phyloP scores from a whole-genome alignment of 2,113 vertebrate species.

The Tupaia tana region DNA sequence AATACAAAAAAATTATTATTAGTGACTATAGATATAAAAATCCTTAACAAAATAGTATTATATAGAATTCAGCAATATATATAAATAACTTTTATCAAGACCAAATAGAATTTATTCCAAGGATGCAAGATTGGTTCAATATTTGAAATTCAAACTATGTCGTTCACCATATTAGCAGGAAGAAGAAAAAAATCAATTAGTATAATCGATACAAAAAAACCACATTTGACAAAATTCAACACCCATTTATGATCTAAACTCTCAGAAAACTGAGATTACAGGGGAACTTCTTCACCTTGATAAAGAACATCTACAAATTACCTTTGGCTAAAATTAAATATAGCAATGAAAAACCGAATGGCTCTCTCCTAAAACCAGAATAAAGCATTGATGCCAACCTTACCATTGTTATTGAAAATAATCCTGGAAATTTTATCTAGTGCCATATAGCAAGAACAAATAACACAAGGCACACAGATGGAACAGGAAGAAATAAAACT shows the following conservation, averaged over 20 bases:
- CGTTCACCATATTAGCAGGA: not conserved
- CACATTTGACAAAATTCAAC: not conserved
- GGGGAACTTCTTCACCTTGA: not conserved
- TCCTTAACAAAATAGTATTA: not conserved
- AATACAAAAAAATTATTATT: not conserved
- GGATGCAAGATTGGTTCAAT: not conserved
- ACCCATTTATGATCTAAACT: not conserved
- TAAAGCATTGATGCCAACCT: not conserved
- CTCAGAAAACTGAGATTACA: not conserved
- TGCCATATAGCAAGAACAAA: not conserved
- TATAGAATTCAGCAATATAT: conserved; percentile 1
- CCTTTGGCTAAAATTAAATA: not conserved
- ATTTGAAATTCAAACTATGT: not conserved
- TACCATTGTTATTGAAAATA: not conserved
- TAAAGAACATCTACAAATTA: not conserved
- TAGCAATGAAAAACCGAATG: not conserved
- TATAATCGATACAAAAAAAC: not conserved
- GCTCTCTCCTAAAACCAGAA: not conserved
- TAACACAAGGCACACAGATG: not conserved
- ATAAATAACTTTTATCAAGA: not conserved
- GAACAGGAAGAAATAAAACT: not conserved
- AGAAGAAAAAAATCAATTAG: not conserved
- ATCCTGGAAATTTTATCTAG: not conserved
- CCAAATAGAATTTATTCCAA: not conserved
- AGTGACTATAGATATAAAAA: not conserved